A percentile compares a stretch with the other conserved stretches of the same genome.
Evolutionary conservation across 2,888 invertebrate genomes (phyloP).

Genomic region (Drosophila merina): DNA sequence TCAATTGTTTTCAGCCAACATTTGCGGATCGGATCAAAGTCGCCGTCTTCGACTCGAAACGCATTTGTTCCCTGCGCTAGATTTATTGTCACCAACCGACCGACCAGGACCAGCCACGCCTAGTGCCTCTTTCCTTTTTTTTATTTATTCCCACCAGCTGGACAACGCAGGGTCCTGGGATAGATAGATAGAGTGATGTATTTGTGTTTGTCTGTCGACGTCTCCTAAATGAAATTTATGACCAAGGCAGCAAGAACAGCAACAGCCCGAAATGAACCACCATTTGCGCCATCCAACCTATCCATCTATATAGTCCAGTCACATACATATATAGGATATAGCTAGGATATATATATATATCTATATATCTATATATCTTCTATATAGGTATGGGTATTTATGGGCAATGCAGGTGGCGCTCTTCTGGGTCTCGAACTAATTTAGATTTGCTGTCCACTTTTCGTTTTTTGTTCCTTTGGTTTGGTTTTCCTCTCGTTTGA

Average conservation of each 20-base stretch:
- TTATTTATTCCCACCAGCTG: constrained; percentile 12
- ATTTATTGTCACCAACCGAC: constrained; percentile 54
- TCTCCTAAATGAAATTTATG: constrained; percentile 51
- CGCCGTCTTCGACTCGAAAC: constrained; percentile 47
- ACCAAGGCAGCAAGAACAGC: constrained; percentile 16
- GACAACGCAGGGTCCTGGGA: constrained; percentile 7
- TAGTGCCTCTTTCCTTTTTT: constrained; percentile 34
- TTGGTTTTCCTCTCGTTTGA: constrained; percentile 16
- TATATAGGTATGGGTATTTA: constrained; percentile 11
- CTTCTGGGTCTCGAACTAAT: constrained; percentile 26
- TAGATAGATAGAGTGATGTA: constrained; percentile 36
- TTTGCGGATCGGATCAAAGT: constrained; percentile 39
- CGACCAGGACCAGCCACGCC: constrained; percentile 36
- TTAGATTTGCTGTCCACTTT: constrained; percentile 33
- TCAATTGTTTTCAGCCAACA: constrained; percentile 66
- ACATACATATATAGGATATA: neutral
- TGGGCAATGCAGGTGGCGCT: constrained; percentile 32
- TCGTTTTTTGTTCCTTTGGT: neutral
- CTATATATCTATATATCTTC: neutral
- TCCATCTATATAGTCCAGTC: neutral
- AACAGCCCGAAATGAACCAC: constrained; percentile 34
- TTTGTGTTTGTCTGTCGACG: constrained; percentile 40
- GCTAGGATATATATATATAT: constrained; percentile 4
- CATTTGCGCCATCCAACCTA: constrained; percentile 29
- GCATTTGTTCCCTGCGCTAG: constrained; percentile 63